phyloP scores from a whole-genome alignment of 2,797 vertebrate genomes.

The Coendou prehensilis region DNA sequence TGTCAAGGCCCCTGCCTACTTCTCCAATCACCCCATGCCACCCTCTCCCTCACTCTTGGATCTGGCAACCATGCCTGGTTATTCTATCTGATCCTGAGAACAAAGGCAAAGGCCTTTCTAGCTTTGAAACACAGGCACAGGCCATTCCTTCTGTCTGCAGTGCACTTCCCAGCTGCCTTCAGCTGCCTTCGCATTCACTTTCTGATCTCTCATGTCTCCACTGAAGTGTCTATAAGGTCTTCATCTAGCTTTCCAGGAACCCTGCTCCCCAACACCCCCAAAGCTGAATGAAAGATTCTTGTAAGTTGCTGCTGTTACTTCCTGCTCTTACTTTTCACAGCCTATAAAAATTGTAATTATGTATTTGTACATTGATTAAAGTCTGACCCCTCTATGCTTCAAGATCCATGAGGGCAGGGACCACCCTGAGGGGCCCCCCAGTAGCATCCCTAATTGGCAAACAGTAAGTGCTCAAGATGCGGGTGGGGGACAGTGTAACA shows the following conservation, averaged over 20 bases:
- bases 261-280: not conserved
- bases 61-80: not conserved
- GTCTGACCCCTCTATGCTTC: not conserved
- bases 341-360: not conserved
- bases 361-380: not conserved
- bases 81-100: not conserved
- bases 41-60: not conserved
- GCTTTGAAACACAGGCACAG: not conserved
- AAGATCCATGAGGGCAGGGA: not conserved
- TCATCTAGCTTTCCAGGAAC: not conserved
- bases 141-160: not conserved
- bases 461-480: not conserved
- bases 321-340: not conserved
- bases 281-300: not conserved
- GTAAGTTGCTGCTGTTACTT: not conserved
- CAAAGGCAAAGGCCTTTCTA: not conserved
- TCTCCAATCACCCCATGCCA: not conserved
- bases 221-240: not conserved
- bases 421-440: not conserved
- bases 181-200: not conserved
- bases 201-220: not conserved
- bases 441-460: not conserved
- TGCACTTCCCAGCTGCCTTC: not conserved
- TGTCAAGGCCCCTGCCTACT: not conserved
- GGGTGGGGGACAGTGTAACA: not conserved